Base-by-base conservation (phyloP, 2,888 invertebrate species). In the Agrotis clavis region DNA sequence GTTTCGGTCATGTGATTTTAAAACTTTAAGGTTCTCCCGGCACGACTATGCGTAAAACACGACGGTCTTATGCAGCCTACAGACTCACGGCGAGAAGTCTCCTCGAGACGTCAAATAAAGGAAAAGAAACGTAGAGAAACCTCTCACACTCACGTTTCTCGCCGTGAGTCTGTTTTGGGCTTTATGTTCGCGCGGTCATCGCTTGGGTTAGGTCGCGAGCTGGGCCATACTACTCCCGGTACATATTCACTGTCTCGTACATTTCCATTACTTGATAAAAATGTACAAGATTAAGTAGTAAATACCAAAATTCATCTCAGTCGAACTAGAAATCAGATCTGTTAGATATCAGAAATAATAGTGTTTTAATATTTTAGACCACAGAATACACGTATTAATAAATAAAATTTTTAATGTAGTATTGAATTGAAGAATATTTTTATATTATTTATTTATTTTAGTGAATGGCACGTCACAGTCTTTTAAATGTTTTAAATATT, bases 401-500 rank as follows among this genome's bases (percentile, higher is more conserved):
- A 35, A 35, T 57, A n/a, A 57, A 57, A 41, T n/a, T 14, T 35
- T 2, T 35, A 4, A n/a, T n/a, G 35, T 57, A 13, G 18, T 54
- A 56, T 30, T 41, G 30, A 19, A 56, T 30, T 41, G 30, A 19
- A 13, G 19, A 30, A 13, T 60, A 60, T 47, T 77, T 77, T 48
- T 47, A n/a, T 35, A 53, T 13, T 35, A 51, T 25, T 48, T 60
- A 60, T 73, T 72, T 4, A 30, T 30, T 30, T 30, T 30, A 30
- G 48, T 74, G 18, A 60, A n/a, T 53, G 18, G 18, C 5, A n/a
- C 14, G 13, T 19, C 4, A 71, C 16, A 71, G 0, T 21, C 13
- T 21, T 35, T 21, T 60, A 7, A 25, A 30, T 13, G 3, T 53
- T 70, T 77, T 25, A 14, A 61, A 25, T 47, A 73, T 74, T 79